Evolutionary conservation across 2,113 vertebrate genomes (phyloP).

Genomic region (Aviceda subcristata): DNA sequence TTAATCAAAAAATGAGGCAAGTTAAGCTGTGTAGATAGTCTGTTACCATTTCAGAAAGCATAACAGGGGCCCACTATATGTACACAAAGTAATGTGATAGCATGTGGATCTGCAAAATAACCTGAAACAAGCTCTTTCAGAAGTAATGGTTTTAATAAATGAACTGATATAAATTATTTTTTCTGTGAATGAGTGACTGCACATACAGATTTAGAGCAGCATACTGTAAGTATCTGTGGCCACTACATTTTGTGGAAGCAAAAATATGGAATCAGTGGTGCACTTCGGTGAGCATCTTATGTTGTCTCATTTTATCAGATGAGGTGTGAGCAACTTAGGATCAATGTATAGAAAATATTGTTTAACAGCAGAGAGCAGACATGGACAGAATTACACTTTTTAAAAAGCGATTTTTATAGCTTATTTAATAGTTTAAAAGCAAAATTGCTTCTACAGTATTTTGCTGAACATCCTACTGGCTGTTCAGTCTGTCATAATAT

Average conservation of each 20-base stretch:
- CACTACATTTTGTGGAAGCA: conserved; percentile 9
- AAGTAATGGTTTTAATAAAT: background rate
- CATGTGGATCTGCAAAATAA: background rate
- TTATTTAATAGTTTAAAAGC: background rate
- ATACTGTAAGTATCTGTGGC: background rate
- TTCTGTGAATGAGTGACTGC: background rate
- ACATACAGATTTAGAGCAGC: background rate
- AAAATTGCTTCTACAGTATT: conserved; percentile 44
- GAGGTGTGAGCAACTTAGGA: background rate
- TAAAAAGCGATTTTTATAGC: background rate
- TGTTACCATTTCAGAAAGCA: background rate
- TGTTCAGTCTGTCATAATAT: conserved; percentile 46
- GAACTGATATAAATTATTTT: background rate
- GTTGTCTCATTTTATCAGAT: background rate
- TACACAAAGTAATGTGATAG: background rate
- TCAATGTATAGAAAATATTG: background rate
- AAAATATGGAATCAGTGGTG: conserved; percentile 6
- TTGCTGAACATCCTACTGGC: conserved; percentile 33
- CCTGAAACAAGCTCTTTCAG: background rate
- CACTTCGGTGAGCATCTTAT: background rate
- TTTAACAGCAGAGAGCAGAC: conserved; percentile 7
- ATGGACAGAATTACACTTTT: conserved; percentile 23
- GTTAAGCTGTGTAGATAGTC: background rate
- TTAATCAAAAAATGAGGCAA: background rate
- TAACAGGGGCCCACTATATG: background rate